phyloP scores from a whole-genome alignment of 2,888 invertebrate genomes.

The Acanthosepion esculentum region DNA sequence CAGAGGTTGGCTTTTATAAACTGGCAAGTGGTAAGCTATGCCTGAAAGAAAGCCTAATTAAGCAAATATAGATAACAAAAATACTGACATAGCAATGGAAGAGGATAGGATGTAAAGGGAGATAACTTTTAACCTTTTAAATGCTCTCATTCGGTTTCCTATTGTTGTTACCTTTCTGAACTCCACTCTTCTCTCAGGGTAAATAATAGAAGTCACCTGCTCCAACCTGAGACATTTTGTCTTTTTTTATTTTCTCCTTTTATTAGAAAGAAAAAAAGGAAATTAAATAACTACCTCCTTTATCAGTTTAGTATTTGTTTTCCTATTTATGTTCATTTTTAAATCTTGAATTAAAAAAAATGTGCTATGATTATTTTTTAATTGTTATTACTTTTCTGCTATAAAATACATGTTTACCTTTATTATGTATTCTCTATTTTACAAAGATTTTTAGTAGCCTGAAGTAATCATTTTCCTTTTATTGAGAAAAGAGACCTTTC shows the following conservation, averaged over 20 bases:
- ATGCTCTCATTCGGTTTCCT: background rate
- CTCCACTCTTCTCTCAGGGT: background rate
- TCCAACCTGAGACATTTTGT: background rate
- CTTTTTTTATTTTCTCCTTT: background rate
- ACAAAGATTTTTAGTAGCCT: too few relatives aligned
- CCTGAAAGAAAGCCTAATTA: background rate
- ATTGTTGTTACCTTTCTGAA: background rate
- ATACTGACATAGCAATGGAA: background rate
- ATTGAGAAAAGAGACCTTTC: too few relatives aligned
- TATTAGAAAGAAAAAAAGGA: background rate
- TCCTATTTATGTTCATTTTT: background rate
- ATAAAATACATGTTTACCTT: too few relatives aligned
- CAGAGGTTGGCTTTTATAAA: background rate
- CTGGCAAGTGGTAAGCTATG: background rate
- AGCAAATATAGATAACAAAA: background rate
- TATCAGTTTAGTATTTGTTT: background rate
- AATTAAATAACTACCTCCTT: background rate
- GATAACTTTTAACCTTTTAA: conserved; percentile 12
- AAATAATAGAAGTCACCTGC: conserved; percentile 2
- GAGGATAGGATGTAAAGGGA: background rate
- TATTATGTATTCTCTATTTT: too few relatives aligned
- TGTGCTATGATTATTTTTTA: too few relatives aligned
- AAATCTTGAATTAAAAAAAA: background rate
- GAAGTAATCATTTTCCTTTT: too few relatives aligned
- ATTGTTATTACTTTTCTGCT: too few relatives aligned